A percentile compares a stretch with the other conserved stretches of the same genome.
Evolutionary conservation across 2,113 vertebrate genomes (phyloP).

Genomic region (Leptobrachium ailaonicum): DNA sequence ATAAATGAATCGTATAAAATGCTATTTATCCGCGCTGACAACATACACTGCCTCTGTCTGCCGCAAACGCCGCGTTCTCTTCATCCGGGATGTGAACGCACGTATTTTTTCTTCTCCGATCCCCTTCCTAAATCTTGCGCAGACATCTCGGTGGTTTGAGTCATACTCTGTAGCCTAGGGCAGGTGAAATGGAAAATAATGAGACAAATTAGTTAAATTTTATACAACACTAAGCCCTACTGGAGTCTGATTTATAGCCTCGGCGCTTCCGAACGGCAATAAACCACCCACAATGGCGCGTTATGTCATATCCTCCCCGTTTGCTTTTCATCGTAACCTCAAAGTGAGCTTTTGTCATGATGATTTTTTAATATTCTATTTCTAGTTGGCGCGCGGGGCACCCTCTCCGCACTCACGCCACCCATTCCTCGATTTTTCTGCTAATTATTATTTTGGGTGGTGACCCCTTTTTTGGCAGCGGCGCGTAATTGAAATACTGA

Average conservation of each 20-base stretch:
- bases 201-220: conserved; percentile 43
- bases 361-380: neutral
- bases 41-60: conserved; percentile 17
- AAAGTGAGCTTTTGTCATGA: conserved; percentile 1
- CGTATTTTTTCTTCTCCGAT: conserved; percentile 16
- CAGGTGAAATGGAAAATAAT: conserved; percentile 42
- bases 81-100: conserved; percentile 33
- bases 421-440: neutral
- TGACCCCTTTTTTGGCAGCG: neutral
- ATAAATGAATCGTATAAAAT: conserved; percentile 39
- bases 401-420: neutral
- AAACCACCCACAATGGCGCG: conserved; percentile 1
- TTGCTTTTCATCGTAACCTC: neutral
- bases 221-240: conserved; percentile 43
- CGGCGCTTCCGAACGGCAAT: conserved; percentile 14
- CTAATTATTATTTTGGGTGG: conserved; percentile 11
- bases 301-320: conserved; percentile 20
- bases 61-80: conserved; percentile 34
- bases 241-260: conserved; percentile 40
- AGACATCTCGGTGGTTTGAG: conserved; percentile 21
- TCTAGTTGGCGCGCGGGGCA: neutral
- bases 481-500: conserved; percentile 2
- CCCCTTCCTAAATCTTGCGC: conserved; percentile 11
- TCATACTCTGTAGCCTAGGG: conserved; percentile 36
- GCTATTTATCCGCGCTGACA: conserved; percentile 30